phyloP scores from a whole-genome alignment of 1,140 invertebrate genomes.

The Drosophila dunni region DNA sequence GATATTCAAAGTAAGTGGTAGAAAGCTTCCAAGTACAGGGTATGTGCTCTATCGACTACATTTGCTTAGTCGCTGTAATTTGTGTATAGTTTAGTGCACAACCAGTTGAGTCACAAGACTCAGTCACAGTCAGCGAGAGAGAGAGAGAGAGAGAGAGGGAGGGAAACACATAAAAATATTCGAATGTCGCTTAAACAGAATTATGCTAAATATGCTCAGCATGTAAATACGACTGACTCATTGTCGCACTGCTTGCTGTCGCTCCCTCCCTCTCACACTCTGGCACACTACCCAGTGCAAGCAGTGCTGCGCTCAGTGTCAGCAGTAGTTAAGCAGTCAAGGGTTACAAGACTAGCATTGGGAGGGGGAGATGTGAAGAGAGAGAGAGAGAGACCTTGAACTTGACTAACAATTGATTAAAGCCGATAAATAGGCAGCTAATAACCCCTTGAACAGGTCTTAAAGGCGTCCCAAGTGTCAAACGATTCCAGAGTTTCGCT shows the following conservation, averaged over 20 bases:
- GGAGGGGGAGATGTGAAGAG: no score
- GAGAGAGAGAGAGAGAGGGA: no score
- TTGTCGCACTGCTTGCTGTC: no score
- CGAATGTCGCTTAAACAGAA: constrained; percentile 5
- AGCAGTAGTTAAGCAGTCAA: neutral
- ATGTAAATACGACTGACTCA: constrained; percentile 14
- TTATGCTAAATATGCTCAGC: constrained; percentile 28
- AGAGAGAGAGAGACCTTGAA: constrained; percentile 13
- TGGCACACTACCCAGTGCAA: neutral
- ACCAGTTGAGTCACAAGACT: constrained; percentile 23
- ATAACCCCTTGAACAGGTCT: constrained; percentile 8
- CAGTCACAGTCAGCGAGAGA: neutral
- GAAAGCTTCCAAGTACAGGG: constrained; percentile 4
- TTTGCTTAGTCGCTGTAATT: neutral
- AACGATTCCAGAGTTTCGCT: constrained; percentile 4
- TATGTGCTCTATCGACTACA: neutral
- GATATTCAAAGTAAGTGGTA: no score
- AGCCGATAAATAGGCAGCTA: constrained; percentile 5
- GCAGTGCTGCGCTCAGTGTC: neutral
- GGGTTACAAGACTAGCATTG: no score
- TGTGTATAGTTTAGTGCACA: neutral
- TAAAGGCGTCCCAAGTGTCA: constrained; percentile 15
- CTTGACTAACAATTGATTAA: constrained; percentile 1
- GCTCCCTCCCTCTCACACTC: neutral
- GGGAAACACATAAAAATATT: neutral